Conservation (phyloP, 2,888 invertebrate genomes). For the Athalia rosae region DNA sequence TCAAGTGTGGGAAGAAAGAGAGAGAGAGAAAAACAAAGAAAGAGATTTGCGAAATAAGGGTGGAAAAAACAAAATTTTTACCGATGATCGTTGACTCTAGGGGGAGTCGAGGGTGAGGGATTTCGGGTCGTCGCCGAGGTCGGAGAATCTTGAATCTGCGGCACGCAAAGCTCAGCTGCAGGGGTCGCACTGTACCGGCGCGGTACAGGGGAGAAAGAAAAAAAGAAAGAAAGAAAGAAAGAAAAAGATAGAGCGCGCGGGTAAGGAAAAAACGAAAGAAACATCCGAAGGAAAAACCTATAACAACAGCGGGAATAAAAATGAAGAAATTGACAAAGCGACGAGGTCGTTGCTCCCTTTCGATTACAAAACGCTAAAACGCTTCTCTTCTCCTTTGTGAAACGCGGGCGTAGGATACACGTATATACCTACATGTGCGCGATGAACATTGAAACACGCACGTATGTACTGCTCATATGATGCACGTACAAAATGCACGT, state of each 20-base stretch:
- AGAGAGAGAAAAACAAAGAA: too few species aligned
- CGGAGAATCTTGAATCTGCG: slow-evolving; percentile 16
- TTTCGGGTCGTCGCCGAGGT: neutral
- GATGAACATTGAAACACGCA: neutral
- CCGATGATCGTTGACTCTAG: too few species aligned
- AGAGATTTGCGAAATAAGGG: too few species aligned
- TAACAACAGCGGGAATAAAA: neutral
- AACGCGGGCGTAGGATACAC: neutral
- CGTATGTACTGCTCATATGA: neutral
- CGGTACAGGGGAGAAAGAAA: neutral
- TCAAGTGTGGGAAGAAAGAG: too few species aligned
- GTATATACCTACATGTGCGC: neutral
- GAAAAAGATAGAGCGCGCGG: too few species aligned
- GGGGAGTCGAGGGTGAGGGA: slow-evolving; percentile 9
- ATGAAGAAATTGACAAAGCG: slow-evolving; percentile 16
- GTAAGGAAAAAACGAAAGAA: too few species aligned
- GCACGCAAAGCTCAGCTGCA: slow-evolving; percentile 13
- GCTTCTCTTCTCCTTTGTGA: slow-evolving; percentile 12
- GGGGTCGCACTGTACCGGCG: neutral
- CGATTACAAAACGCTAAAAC: slow-evolving; percentile 31
- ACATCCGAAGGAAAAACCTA: too few species aligned
- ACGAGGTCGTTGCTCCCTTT: slow-evolving; percentile 24
- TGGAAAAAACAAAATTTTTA: too few species aligned
- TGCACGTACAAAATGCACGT: neutral
- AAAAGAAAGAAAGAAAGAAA: neutral